These are phyloP conservation scores for Carduelis carduelis DNA, from an alignment of 2,797 vertebrate genomes.

Conservation along the genomic window DNA sequence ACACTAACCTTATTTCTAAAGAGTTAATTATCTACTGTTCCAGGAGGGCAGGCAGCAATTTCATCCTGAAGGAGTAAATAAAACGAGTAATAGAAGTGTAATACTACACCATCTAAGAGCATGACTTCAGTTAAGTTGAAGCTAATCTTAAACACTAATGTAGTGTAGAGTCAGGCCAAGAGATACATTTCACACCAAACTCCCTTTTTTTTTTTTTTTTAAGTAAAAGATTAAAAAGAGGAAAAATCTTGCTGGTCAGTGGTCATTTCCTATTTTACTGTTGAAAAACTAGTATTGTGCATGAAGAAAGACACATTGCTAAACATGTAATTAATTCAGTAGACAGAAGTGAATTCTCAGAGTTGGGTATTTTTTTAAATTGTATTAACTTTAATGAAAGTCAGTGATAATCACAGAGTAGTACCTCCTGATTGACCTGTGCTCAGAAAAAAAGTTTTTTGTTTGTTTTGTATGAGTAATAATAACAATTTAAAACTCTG, in stretches of 20 bases:
- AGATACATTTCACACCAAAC: not conserved
- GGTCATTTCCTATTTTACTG: not conserved
- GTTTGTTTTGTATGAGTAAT: not conserved
- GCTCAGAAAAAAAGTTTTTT: not conserved
- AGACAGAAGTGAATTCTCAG: not conserved
- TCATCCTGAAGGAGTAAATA: conserved; percentile 46
- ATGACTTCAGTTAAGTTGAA: conserved; percentile 11
- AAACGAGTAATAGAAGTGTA: conserved; percentile 50
- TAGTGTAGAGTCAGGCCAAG: not conserved
- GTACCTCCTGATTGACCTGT: not conserved
- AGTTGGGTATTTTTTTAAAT: not conserved
- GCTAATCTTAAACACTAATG: not conserved
- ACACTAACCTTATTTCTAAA: conserved; percentile 44
- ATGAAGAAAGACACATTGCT: not conserved
- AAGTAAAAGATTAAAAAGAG: not conserved
- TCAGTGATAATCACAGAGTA: not conserved
- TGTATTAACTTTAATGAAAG: not conserved
- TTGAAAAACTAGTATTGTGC: not conserved
- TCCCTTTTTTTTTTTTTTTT: not conserved
- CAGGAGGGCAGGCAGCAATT: conserved; percentile 27
- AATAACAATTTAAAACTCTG: not conserved
- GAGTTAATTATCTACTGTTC: conserved; percentile 62
- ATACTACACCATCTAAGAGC: conserved; percentile 26
- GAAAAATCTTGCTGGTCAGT: not conserved
- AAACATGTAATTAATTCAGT: not conserved